Conservation (phyloP, 2,113 vertebrate species). For the Motacilla tschutschensis region DNA sequence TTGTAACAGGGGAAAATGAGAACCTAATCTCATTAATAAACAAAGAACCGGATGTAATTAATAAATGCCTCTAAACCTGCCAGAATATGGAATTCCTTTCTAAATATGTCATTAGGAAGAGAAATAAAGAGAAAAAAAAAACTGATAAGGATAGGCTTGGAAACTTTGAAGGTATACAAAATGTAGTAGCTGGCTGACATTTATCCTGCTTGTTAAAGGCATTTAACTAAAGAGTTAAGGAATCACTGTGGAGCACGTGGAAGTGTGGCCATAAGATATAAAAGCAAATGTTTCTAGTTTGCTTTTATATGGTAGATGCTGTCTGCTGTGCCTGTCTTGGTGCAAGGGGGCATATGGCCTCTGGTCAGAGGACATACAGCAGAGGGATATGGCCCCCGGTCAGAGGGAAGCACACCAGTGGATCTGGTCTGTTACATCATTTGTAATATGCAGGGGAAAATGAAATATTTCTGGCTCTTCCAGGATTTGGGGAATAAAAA, state of each 20-base stretch:
- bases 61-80: constrained; percentile 2
- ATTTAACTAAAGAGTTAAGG: background rate
- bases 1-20: background rate
- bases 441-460: background rate
- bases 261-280: background rate
- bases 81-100: constrained; percentile 40
- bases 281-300: background rate
- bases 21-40: constrained; percentile 33
- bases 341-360: background rate
- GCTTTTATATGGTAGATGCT: background rate
- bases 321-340: background rate
- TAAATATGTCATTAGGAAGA: constrained; percentile 10
- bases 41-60: constrained; percentile 51
- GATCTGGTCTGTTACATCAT: background rate
- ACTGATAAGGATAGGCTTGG: constrained; percentile 9
- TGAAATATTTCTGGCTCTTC: background rate
- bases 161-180: background rate
- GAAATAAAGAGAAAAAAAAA: constrained; percentile 30
- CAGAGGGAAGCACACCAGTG: background rate
- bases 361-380: background rate
- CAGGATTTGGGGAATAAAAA: background rate
- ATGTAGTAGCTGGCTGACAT: background rate
- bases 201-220: background rate
- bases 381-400: background rate
- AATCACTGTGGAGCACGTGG: background rate